Conservation (phyloP, 2,113 vertebrate genomes). For the Rhabdomys dilectus region DNA sequence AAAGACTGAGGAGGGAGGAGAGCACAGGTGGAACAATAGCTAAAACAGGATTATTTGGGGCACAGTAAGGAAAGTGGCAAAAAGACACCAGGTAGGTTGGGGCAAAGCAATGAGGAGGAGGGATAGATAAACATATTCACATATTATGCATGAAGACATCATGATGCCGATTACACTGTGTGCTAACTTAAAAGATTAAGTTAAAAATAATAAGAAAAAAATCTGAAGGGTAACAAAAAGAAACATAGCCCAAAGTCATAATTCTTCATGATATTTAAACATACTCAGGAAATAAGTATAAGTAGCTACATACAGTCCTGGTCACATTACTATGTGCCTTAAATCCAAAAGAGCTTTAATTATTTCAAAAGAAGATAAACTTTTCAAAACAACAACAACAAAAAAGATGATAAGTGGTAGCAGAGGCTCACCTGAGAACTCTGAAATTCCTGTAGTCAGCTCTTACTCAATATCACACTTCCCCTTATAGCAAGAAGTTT, state of each 20-base stretch:
- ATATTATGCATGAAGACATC: neutral
- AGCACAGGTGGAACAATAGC: neutral
- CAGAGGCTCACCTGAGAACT: slow-evolving; percentile 15
- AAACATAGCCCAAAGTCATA: slow-evolving; percentile 5
- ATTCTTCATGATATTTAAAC: neutral
- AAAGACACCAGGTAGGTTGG: neutral
- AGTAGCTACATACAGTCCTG: neutral
- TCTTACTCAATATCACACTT: neutral
- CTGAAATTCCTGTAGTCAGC: neutral
- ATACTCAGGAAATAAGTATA: neutral
- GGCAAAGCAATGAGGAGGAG: neutral
- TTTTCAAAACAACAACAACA: neutral
- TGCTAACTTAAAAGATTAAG: neutral
- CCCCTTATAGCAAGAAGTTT: neutral
- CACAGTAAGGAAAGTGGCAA: neutral
- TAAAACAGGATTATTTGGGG: neutral
- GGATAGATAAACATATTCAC: neutral
- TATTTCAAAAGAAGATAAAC: slow-evolving; percentile 5
- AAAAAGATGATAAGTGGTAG: neutral
- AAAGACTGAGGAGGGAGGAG: neutral
- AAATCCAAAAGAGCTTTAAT: neutral
- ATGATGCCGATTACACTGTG: neutral
- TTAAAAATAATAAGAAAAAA: neutral
- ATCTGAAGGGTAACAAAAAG: slow-evolving; percentile 4
- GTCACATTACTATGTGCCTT: neutral